Percentiles rank a stretch among this genome's conserved stretches.
Conservation (phyloP, 2,113 vertebrate genomes). For the Motacilla alba region DNA sequence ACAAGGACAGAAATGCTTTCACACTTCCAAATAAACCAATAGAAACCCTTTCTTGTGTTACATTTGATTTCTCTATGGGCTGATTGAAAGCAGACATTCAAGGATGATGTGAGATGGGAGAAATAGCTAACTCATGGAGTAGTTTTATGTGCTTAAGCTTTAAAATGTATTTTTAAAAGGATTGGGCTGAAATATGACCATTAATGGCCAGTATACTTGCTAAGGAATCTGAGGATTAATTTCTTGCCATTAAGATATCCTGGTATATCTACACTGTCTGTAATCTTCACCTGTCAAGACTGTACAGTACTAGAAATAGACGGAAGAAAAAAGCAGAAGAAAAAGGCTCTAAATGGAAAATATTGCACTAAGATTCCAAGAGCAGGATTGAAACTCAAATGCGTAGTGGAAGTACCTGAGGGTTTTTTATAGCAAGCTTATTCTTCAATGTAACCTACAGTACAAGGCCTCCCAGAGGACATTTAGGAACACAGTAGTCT, state of each 20-base stretch:
- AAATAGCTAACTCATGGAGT: not conserved
- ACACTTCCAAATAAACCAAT: not conserved
- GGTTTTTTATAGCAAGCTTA: not conserved
- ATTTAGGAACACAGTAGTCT: not conserved
- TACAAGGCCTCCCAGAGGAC: not conserved
- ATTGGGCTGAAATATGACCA: not conserved
- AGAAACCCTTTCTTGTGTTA: not conserved
- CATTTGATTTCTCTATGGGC: not conserved
- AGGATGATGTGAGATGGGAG: not conserved
- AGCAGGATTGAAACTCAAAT: not conserved
- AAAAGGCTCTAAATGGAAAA: not conserved
- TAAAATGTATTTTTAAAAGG: not conserved
- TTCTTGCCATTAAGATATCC: not conserved
- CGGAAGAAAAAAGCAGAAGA: not conserved
- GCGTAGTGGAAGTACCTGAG: not conserved
- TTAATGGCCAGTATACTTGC: not conserved
- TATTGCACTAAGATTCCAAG: not conserved
- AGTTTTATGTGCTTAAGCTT: not conserved
- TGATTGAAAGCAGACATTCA: not conserved
- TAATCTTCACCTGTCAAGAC: not conserved
- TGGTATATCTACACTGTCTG: not conserved
- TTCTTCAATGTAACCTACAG: not conserved
- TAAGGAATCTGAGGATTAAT: not conserved
- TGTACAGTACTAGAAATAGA: not conserved
- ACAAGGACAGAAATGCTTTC: not conserved